Evolutionary conservation across 37 sponge, comb jelly and placozoan species (phyloP), one percentile per base, ranked within the genome.

Genomic region (Aplysina aerophoba): DNA sequence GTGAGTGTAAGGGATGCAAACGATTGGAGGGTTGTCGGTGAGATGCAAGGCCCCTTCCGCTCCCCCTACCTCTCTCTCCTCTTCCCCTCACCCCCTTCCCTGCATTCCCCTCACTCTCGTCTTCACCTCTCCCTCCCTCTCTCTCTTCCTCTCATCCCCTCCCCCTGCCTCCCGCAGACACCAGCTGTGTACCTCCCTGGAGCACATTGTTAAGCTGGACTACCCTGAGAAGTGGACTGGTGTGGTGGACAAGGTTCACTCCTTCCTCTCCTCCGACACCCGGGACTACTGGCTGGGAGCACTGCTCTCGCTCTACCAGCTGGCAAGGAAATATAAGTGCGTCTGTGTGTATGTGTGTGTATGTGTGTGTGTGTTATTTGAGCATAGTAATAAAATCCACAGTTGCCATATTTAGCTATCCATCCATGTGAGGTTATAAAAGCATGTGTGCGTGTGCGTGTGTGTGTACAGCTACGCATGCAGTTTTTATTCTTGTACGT

Each of bases 221-320:
- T 97, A 90, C 59, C 97, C 97, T 0, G 81, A 86, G 5, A 89
- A 84, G 17, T 97, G 97, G 97, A 91, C 83, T 24, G 89, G 83
- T 0, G 58, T 97, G 3, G 89, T 93, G 69, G 81, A 83, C 30
- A 69, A 87, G 57, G 55, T 92, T 14, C 85, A 91, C 56, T 19
- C 39, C 34, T 90, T 83, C 59, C 86, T 97, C 60, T 58, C 90
- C 38, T 84, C 91, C 0, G 87, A 89, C 75, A 80, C 79, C 81
- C 83, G 89, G 67, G 77, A 58, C 40, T 86, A 90, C 15, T 92
- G 93, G 90, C 73, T 92, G 19, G 95, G 95, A 14, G 85, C 82
- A 22, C 60, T 89, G 21, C 78, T 82, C 3, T 37, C 90, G 16
- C 80, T 95, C 35, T 81, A 95, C 60, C 93, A 91, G 38, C 74